Evolutionary conservation across 2,797 vertebrate species (phyloP).

Genomic region (Anguilla pacifica): DNA sequence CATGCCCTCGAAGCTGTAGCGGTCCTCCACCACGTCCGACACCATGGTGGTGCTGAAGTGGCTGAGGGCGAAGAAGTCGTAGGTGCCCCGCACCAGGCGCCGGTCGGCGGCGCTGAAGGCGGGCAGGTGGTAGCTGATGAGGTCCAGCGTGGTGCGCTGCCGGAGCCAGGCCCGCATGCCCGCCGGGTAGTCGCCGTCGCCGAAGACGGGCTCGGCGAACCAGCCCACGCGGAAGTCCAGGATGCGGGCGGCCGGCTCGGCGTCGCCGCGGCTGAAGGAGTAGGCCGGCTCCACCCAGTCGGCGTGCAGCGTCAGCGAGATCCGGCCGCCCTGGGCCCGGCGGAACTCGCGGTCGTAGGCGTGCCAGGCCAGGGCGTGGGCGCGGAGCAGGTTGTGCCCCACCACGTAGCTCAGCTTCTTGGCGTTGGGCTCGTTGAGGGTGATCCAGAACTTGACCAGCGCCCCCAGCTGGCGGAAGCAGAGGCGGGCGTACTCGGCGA

Average conservation of each 20-base stretch:
- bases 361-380: conserved; percentile 87
- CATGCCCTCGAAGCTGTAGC: conserved; percentile 78
- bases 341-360: conserved; percentile 84
- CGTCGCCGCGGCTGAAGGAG: conserved; percentile 83
- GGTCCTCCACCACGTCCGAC: conserved; percentile 85
- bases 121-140: conserved; percentile 80
- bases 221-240: conserved; percentile 88
- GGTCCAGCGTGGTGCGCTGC: conserved; percentile 74
- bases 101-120: conserved; percentile 85
- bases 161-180: conserved; percentile 88
- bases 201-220: conserved; percentile 93
- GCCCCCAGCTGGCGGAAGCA: conserved; percentile 85
- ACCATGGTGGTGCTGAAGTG: conserved; percentile 92
- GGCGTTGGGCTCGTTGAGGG: conserved; percentile 86
- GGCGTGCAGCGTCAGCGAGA: conserved; percentile 88
- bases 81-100: conserved; percentile 81
- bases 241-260: conserved; percentile 83
- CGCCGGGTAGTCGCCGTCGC: conserved; percentile 86
- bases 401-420: conserved; percentile 81
- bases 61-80: conserved; percentile 92
- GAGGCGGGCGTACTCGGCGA: conserved; percentile 84
- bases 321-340: conserved; percentile 79
- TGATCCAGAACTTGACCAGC: conserved; percentile 93
- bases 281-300: conserved; percentile 96
- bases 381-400: conserved; percentile 87